Evolutionary conservation across 2,888 invertebrate genomes (phyloP), one percentile per base, ranked within the genome.

Genomic region (Rapana venosa): DNA sequence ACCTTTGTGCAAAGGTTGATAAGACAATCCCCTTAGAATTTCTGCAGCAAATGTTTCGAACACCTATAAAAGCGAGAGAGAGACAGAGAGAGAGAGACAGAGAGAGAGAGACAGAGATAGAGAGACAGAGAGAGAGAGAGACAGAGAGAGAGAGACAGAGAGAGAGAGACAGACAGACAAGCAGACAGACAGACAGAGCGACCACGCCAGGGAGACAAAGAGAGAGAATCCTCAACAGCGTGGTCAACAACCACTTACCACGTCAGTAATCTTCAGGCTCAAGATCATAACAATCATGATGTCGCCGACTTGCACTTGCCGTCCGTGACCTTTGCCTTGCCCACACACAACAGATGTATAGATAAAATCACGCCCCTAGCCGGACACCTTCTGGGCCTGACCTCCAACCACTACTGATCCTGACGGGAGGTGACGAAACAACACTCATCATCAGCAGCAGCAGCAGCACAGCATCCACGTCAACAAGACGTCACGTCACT

Each of bases 281-380:
- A 92, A 88, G 61, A 92, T 91, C 58, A 91, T 91, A 47, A 91
- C 92, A 89, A 91, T 91, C 91, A 91, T 91, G 22, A 61, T 61
- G 90, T 17, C 26, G 77, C 26, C 17, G 74, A 74, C n/a, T 30
- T 66, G 5, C 26, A 5, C n/a, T n/a, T 13, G 74, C 74, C n/a
- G 26, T n/a, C 26, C n/a, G 26, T n/a, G 8, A 74, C 74, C 30
- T n/a, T n/a, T n/a, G 30, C 74, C 30, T 22, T 22, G n/a, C n/a
- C 66, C 26, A n/a, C n/a, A 13, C 5, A n/a, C 74, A 26, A n/a
- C 74, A n/a, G n/a, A 13, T n/a, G n/a, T n/a, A 47, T 8, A 47
- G 4, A 47, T 47, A 47, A 47, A 47, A 47, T 47, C 74, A 13
- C 74, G 8, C 74, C n/a, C n/a, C n/a, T n/a, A 13, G 8, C 26